A percentile compares a stretch with the other conserved stretches of the same genome.
Evolutionary conservation across 92 coral and sea anemone species (phyloP).

Genomic region (Scolanthus callimorphus): DNA sequence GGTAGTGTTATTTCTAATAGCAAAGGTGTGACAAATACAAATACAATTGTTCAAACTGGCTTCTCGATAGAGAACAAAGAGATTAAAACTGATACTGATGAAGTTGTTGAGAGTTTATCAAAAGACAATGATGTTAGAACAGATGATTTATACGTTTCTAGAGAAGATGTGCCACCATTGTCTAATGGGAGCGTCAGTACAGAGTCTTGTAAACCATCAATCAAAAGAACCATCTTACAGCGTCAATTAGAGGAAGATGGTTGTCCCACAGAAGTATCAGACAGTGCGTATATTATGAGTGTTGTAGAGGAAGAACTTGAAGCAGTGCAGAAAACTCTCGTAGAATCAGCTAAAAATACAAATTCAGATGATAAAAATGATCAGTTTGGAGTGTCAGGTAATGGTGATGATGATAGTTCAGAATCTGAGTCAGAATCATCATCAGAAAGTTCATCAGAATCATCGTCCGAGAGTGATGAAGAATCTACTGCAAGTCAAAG

Average conservation of each 20-base stretch:
- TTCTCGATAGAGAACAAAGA: too few species aligned
- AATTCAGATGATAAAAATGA: constrained; percentile 27
- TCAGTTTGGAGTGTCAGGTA: constrained; percentile 40
- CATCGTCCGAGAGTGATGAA: constrained; percentile 27
- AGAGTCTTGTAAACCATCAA: too few species aligned
- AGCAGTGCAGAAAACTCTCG: constrained; percentile 12
- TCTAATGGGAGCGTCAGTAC: too few species aligned
- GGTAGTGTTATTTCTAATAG: too few species aligned
- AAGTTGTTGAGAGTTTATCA: too few species aligned
- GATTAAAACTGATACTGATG: too few species aligned
- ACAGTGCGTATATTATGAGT: constrained; percentile 24
- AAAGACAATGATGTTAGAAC: too few species aligned
- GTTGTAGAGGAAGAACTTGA: constrained; percentile 29
- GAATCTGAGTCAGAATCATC: constrained; percentile 14
- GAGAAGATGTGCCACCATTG: too few species aligned
- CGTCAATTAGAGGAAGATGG: neutral
- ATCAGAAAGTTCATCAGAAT: constrained; percentile 39
- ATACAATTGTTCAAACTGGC: too few species aligned
- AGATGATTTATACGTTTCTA: too few species aligned
- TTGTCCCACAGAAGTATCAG: constrained; percentile 1
- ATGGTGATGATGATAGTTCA: constrained; percentile 11
- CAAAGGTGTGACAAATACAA: too few species aligned
- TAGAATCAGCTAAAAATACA: neutral
- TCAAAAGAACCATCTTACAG: too few species aligned
- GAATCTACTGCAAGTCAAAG: constrained; percentile 38